Conservation (phyloP, 2,113 vertebrate species). For the Columba livia region DNA sequence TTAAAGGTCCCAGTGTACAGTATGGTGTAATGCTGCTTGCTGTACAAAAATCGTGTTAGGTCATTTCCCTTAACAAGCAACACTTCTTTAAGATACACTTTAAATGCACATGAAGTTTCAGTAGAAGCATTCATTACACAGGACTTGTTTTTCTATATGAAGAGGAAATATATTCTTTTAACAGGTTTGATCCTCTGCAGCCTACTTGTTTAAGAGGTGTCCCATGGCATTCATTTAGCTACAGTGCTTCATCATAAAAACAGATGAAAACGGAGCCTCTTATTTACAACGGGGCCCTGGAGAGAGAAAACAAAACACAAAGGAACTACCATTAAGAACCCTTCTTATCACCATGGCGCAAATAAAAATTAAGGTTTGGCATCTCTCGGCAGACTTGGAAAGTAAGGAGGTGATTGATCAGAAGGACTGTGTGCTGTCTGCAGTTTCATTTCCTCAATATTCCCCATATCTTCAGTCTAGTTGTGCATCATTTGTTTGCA, state of each 20-base stretch:
- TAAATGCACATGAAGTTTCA: conserved; percentile 35
- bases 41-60: conserved; percentile 38
- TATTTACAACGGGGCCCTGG: conserved; percentile 60
- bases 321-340: conserved; percentile 60
- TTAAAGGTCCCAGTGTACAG: conserved; percentile 6
- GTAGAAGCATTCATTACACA: conserved; percentile 46
- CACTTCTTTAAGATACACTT: conserved; percentile 42
- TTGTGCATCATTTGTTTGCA: background rate
- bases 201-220: conserved; percentile 64
- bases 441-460: conserved; percentile 24
- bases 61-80: conserved; percentile 61
- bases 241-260: conserved; percentile 67
- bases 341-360: conserved; percentile 58
- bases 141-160: conserved; percentile 41
- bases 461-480: background rate
- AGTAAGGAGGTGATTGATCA: conserved; percentile 58
- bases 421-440: background rate
- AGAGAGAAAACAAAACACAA: conserved; percentile 64
- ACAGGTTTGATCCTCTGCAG: conserved; percentile 62
- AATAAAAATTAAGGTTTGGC: conserved; percentile 56
- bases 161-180: conserved; percentile 67
- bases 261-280: conserved; percentile 69
- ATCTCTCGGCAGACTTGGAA: conserved; percentile 50
- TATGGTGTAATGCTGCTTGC: conserved; percentile 15
- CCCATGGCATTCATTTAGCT: conserved; percentile 70